Base-by-base conservation (phyloP, 2,888 invertebrate species). In the Polia nebulosa region DNA sequence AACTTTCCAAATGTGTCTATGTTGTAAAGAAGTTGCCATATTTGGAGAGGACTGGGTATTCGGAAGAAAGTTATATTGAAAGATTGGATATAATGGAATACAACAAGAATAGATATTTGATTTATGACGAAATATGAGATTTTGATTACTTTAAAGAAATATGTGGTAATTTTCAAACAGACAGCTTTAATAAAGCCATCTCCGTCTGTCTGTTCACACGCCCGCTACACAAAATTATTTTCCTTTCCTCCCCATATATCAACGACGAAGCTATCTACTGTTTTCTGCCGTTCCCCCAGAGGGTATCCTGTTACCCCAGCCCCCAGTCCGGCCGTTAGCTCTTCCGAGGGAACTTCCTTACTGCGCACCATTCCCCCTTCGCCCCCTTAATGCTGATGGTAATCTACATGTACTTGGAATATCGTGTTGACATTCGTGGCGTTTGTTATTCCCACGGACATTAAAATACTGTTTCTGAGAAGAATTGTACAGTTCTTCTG, bases 321-420 rank as follows among this genome's bases (percentile, higher is more conserved):
- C 79, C 76, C 78, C 80, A 74, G 78, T 72, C 71, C 81, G 80
- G 58, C 72, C 81, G 79, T 78, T 81, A 81, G 78, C 79, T 80
- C 82, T 88, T 87, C 86, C 82, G 81, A 76, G 65, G 72, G 76
- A 64, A 81, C 87, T 87, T 89, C 87, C 88, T 85, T 85, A 86
- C 80, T 82, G 75, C 83, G 71, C 53, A 75, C 81, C 76, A 82
- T 79, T 78, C 77, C 80, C 80, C 76, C 71, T 57, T 56, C 76
- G 73, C 76, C 78, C 77, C 76, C 72, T 34, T 75, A 57, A 75
- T 67, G 72, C 47, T 75, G 76, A 82, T 84, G 79, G 69, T 76
- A 78, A 78, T 82, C 75, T 74, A 68, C 70, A 68, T 69, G 68
- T 79, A 61, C 63, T 73, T 65, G 58, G 60, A 66, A 74, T 59